Evolutionary conservation across 2,113 vertebrate genomes (phyloP).

Genomic region (Chroicocephalus ridibundus): DNA sequence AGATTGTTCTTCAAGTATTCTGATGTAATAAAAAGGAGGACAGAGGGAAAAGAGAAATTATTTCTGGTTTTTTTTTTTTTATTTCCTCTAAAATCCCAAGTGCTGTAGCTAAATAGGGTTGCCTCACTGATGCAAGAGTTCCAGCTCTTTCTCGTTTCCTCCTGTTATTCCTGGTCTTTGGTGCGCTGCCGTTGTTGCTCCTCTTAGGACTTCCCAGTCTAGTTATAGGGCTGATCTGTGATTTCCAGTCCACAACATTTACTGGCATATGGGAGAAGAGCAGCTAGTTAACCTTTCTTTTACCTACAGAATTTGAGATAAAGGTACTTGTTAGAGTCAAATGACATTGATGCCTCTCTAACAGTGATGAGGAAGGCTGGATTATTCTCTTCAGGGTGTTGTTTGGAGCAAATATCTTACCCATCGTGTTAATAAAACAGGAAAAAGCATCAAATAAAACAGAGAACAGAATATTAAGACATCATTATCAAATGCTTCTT

Average conservation of each 20-base stretch:
- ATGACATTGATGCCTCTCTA: neutral
- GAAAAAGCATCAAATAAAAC: neutral
- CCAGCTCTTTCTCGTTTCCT: neutral
- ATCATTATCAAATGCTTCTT: neutral
- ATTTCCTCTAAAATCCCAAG: neutral
- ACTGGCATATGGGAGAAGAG: neutral
- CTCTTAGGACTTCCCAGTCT: neutral
- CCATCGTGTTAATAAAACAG: neutral
- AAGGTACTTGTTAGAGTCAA: neutral
- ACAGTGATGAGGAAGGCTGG: neutral
- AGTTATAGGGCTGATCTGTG: neutral
- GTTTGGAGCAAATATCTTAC: neutral
- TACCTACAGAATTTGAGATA: neutral
- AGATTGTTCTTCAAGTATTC: neutral
- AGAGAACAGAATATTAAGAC: neutral
- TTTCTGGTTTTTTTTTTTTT: neutral
- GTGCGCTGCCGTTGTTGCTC: neutral
- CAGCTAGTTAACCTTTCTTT: neutral
- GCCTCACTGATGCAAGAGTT: neutral
- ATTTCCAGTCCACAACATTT: neutral
- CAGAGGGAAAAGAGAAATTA: neutral
- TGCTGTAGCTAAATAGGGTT: neutral
- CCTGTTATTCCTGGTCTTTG: neutral
- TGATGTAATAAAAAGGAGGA: neutral
- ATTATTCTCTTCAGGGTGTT: neutral